Percentiles rank a stretch among this genome's conserved stretches.
Conservation (phyloP, 2,888 invertebrate species). For the Nezara viridula region DNA sequence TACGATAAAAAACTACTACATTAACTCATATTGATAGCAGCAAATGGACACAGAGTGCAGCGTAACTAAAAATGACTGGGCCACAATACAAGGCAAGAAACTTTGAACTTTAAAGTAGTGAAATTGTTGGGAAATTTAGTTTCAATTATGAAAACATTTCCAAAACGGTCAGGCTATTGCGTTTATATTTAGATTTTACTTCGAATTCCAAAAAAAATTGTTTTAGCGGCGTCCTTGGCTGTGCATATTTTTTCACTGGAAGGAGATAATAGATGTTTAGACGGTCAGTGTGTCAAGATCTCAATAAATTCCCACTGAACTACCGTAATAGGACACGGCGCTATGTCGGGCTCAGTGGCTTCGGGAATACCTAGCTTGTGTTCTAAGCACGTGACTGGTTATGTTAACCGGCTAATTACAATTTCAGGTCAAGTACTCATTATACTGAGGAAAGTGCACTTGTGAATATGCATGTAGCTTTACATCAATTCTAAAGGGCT, state of each 20-base stretch:
- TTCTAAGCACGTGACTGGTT: not conserved
- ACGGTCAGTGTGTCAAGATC: constrained; percentile 49
- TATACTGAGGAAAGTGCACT: not conserved
- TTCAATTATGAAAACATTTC: no score
- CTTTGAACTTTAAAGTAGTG: no score
- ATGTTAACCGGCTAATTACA: not conserved
- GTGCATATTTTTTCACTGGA: not conserved
- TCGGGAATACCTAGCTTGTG: not conserved
- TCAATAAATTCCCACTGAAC: not conserved
- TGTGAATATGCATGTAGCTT: not conserved
- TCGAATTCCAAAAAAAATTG: no score
- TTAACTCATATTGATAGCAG: no score
- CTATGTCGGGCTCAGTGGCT: not conserved
- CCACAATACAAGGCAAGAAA: no score
- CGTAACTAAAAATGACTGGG: no score
- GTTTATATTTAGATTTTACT: no score
- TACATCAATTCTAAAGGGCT: not conserved
- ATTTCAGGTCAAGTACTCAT: constrained; percentile 7
- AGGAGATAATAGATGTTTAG: not conserved
- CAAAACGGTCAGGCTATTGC: no score
- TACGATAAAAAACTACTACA: no score
- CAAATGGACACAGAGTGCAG: no score
- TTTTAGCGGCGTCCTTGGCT: no score
- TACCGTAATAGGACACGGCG: not conserved
- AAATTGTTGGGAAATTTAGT: no score